Base-by-base conservation (phyloP, 2,888 invertebrate genomes). In the Ophion ellenae region DNA sequence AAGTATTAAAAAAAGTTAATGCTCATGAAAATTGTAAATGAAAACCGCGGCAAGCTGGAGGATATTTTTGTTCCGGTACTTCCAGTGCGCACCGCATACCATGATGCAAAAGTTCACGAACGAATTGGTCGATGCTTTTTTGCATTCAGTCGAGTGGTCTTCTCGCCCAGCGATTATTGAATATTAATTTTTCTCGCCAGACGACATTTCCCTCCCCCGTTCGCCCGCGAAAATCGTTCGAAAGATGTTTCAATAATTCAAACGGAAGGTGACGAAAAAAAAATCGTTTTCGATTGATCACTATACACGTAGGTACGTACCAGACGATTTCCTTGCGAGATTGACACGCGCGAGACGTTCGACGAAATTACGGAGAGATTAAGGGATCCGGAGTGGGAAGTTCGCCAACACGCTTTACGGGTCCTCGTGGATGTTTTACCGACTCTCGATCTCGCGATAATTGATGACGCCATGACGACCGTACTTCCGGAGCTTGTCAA, bases 341-440 rank as follows among this genome's bases (percentile, higher is more conserved):
- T 96, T 74, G 96, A 97, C 91, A 95, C 96, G 2, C 94, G 95
- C 84, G 95, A 95, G 80, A 96, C 97, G 90, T 97, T 97, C 92
- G 94, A 95, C 78, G 97, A 97, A 90, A 96, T 97, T 91, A 95
- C 96, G 67, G 96, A 97, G 88, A 95, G 97, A 74, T 95, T 97
- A 69, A 95, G 96, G 61, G 97, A 97, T 92, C 97, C 97, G 1
- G 97, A 98, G 93, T 97, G 97, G 96, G 97, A 97, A 94, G 97
- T 98, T 57, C 96, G 97, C 11, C 96, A 97, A 88, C 97, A 98
- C 93, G 97, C 97, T 40, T 94, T 98, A 7, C 94, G 97, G 76
- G 97, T 98, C 10, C 95, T 98, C 59, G 96, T 96, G 45, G 97
- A 98, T 94, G 96, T 98, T 2, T 95, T 98, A 71, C 97, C 97